Base-by-base conservation (phyloP, 2,797 vertebrate species). In the Thaleichthys pacificus region DNA sequence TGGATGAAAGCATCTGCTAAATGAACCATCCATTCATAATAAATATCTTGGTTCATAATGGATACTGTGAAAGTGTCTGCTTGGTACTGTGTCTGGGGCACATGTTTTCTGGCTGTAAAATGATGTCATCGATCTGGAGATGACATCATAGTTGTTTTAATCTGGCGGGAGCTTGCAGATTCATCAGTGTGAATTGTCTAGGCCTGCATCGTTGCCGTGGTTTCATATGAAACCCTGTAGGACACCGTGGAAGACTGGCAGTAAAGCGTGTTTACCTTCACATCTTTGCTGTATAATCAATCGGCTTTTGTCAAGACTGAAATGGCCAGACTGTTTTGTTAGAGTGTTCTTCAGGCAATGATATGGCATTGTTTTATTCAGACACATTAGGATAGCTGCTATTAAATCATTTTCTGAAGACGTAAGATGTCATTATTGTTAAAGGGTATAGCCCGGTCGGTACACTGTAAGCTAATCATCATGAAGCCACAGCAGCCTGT, bases 351-450 rank as follows among this genome's bases (percentile, higher is more conserved):
- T 82, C 47, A 63, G 61, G 66, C 61, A 70, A 64, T 76, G 82
- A 81, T 76, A 79, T 76, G 70, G 72, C 66, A 79, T 86, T 89
- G 86, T 86, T 89, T 88, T 89, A 89, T 89, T 88, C 82, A 72
- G 79, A 24, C 62, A 81, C 83, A 83, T 90, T 85, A 83, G 61
- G 58, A 82, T 42, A 61, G 65, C 77, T 69, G 70, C 74, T 30
- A 85, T 88, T 88, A 87, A 79, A 82, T 63, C 72, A 78, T 85
- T 86, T 85, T 77, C 80, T 47, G 64, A 47, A 66, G 35, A 80
- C 76, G 7, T 56, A 86, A 87, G 82, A 84, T 86, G 75, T 86
- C 61, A 88, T 89, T 90, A 87, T 79, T 77, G 74, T 85, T 75
- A 84, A 86, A 87, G 82, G 83, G 76, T 80, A 85, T 22, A 26